Conservation (phyloP, 2,888 invertebrate species). For the Lottia gigantea region DNA sequence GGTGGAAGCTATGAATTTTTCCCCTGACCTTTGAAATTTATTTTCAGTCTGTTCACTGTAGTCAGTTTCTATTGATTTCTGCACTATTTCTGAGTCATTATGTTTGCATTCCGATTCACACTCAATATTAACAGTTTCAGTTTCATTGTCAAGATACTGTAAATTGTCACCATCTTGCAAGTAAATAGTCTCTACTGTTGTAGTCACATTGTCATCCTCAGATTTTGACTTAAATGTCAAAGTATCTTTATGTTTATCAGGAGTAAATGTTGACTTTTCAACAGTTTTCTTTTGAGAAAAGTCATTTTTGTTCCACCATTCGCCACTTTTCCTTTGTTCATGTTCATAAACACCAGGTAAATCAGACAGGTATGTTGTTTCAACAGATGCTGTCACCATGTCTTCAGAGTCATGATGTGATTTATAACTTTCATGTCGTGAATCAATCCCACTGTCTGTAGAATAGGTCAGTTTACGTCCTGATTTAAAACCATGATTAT, state of each 20-base stretch:
- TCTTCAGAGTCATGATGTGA: background rate
- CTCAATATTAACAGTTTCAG: too few species aligned
- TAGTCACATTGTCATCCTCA: background rate
- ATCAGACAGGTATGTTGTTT: background rate
- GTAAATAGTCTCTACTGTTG: background rate
- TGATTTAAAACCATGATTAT: background rate
- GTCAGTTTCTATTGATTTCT: too few species aligned
- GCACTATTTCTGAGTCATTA: too few species aligned
- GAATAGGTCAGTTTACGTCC: constrained; percentile 4
- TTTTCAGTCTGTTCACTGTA: too few species aligned
- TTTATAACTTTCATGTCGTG: background rate
- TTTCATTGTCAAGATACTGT: too few species aligned
- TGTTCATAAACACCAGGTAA: background rate
- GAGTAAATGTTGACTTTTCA: too few species aligned
- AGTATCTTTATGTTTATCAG: too few species aligned
- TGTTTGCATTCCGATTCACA: too few species aligned
- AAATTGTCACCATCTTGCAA: background rate
- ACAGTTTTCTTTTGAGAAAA: too few species aligned
- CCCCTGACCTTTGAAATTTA: too few species aligned
- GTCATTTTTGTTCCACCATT: too few species aligned
- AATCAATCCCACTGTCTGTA: background rate
- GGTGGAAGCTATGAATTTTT: too few species aligned
- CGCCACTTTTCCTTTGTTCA: background rate
- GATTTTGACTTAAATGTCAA: background rate
- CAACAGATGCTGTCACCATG: background rate